Evolutionary conservation across 2,888 invertebrate species (phyloP).

Genomic region (Cheilosia grossa): DNA sequence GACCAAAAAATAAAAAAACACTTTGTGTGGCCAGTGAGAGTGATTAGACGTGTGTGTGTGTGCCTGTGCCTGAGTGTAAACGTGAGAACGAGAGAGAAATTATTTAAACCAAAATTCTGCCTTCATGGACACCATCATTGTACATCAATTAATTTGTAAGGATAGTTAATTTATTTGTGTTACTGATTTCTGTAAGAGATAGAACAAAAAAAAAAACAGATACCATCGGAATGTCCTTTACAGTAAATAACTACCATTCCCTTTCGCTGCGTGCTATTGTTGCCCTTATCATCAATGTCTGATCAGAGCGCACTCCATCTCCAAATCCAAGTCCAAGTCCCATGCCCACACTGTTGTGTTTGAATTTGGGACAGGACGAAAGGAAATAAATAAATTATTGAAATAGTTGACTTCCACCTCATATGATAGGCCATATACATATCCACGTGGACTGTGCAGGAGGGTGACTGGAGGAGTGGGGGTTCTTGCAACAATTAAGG

Average conservation of each 20-base stretch:
- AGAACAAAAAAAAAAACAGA: not conserved
- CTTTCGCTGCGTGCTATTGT: not conserved
- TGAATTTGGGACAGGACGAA: conserved; percentile 22
- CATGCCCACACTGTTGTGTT: conserved; percentile 1
- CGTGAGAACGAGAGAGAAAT: conserved; percentile 29
- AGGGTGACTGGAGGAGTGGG: too few relatives aligned
- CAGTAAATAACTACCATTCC: too few relatives aligned
- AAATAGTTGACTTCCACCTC: conserved; percentile 32
- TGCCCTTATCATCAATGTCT: not conserved
- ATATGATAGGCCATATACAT: conserved; percentile 3
- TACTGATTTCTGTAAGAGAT: conserved; percentile 34
- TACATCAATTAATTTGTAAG: conserved; percentile 72
- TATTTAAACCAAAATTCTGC: conserved; percentile 16
- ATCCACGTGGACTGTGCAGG: too few relatives aligned
- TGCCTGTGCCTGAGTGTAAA: not conserved
- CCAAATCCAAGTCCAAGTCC: too few relatives aligned
- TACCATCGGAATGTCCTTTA: conserved; percentile 31
- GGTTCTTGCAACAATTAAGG: too few relatives aligned
- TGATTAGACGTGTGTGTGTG: conserved; percentile 3
- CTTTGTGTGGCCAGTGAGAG: conserved; percentile 34
- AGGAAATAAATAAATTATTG: conserved; percentile 45
- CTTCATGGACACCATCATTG: conserved; percentile 30
- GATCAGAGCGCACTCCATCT: not conserved
- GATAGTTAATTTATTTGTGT: conserved; percentile 64
- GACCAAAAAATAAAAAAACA: conserved; percentile 24